Evolutionary conservation across 2,113 vertebrate genomes (phyloP).

Genomic region (Microcebus tavaratra): DNA sequence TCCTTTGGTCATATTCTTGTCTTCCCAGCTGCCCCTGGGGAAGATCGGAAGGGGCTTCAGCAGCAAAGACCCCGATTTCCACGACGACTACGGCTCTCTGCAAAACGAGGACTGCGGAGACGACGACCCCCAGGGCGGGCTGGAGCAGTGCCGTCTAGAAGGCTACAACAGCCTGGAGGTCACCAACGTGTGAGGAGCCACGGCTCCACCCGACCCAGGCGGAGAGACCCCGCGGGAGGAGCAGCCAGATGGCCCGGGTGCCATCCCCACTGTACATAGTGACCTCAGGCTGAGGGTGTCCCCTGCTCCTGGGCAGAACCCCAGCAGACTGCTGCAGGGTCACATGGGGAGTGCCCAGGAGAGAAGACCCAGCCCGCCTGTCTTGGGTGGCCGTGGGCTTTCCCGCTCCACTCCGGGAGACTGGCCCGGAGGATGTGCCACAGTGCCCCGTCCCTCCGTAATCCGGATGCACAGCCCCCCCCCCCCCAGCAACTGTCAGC

Average conservation of each 20-base stretch:
- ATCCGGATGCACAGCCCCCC: too few species aligned
- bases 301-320: not conserved
- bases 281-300: rapidly evolving
- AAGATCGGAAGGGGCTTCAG: slow-evolving; percentile 87
- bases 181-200: slow-evolving; percentile 86
- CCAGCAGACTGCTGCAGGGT: not conserved
- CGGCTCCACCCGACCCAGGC: rapidly evolving
- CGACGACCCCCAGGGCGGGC: slow-evolving; percentile 76
- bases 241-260: rapidly evolving
- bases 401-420: not conserved
- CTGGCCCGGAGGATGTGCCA: not conserved
- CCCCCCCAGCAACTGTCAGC: not conserved
- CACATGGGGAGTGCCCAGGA: not conserved
- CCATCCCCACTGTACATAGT: not conserved
- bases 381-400: rapidly evolving
- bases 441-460: rapidly evolving
- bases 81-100: slow-evolving; percentile 86
- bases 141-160: slow-evolving; percentile 83
- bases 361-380: not conserved
- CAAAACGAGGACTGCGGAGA: slow-evolving; percentile 82
- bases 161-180: slow-evolving; percentile 86
- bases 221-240: not conserved
- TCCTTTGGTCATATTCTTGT: not conserved
- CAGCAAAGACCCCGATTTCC: slow-evolving; percentile 83
- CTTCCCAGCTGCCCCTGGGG: slow-evolving; percentile 87